A percentile compares a stretch with the other conserved stretches of the same genome.
Conservation (phyloP, 2,797 vertebrate species). For the Halcyon leucocephala region DNA sequence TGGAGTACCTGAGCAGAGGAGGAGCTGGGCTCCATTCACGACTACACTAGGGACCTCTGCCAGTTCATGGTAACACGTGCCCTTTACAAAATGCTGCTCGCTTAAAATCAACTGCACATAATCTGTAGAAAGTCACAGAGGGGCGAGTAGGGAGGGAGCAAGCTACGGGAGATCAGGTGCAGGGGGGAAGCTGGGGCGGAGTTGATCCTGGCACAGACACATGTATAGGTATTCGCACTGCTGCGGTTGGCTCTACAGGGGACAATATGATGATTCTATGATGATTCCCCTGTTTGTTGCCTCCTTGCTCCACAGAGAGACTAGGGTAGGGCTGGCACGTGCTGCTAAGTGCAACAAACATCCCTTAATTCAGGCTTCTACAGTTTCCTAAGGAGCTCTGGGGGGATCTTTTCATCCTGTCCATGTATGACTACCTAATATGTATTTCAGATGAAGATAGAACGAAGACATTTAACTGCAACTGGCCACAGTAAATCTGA, state of each 20-base stretch:
- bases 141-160: accelerated
- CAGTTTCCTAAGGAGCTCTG: accelerated
- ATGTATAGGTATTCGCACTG: background rate
- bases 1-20: background rate
- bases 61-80: background rate
- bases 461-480: background rate
- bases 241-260: accelerated
- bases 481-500: background rate
- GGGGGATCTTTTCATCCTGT: background rate
- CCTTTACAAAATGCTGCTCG: background rate
- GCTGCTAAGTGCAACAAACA: background rate
- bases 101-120: background rate
- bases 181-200: background rate
- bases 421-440: background rate
- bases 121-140: background rate
- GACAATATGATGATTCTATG: background rate
- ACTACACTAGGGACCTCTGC: background rate
- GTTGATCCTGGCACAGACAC: background rate
- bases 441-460: background rate
- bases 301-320: background rate
- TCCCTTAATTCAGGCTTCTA: background rate
- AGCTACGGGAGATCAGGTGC: background rate
- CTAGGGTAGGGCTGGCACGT: accelerated
- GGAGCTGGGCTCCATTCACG: background rate
- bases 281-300: background rate